These are phyloP conservation scores for Chironomus tepperi DNA, from an alignment of 1,140 invertebrate species.

Conservation along the genomic window DNA sequence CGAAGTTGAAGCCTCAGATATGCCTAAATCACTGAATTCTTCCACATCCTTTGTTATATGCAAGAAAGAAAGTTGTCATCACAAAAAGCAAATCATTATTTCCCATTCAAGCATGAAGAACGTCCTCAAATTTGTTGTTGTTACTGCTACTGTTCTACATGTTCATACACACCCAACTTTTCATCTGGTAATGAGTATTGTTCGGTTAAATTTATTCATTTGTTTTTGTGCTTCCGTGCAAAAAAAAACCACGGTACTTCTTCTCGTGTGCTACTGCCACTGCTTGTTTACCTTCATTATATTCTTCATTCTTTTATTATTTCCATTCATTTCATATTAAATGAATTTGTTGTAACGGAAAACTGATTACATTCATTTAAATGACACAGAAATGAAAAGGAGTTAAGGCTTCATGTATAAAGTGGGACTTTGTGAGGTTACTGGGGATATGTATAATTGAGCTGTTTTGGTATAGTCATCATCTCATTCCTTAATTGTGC, in stretches of 20 bases:
- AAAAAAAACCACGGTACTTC: neutral
- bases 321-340: conserved; percentile 5
- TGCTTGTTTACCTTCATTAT: conserved; percentile 8
- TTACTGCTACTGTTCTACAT: neutral
- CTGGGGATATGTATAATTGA: too few relatives aligned
- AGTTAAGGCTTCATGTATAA: too few relatives aligned
- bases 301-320: neutral
- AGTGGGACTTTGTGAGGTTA: too few relatives aligned
- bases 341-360: conserved; percentile 17
- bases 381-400: neutral
- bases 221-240: conserved; percentile 19
- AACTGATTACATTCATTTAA: conserved; percentile 15
- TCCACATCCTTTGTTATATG: neutral
- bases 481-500: too few relatives aligned
- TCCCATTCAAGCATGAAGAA: neutral
- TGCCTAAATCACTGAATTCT: neutral
- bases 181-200: neutral
- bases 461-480: too few relatives aligned
- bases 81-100: neutral
- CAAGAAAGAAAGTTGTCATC: neutral
- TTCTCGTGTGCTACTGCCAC: too few relatives aligned
- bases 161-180: too few relatives aligned
- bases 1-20: neutral
- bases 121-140: conserved; percentile 1
- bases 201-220: conserved; percentile 19